Conservation (phyloP, 2,888 invertebrate genomes). For the Adineta ricciae region DNA sequence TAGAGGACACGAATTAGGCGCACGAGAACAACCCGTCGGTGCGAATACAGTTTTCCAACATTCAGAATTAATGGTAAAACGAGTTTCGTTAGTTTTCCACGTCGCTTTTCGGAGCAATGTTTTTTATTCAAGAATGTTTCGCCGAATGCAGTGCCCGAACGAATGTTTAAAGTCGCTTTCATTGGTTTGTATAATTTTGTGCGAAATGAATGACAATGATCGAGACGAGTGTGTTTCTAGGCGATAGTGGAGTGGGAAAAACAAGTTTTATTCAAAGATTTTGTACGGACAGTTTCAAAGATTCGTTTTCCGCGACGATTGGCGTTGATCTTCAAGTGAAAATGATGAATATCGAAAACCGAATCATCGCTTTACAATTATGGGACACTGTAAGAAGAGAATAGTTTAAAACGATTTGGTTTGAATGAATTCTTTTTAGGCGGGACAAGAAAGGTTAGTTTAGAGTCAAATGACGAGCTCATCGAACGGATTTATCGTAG, state of each 20-base stretch:
- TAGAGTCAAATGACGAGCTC: background rate
- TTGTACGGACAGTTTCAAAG: constrained; percentile 74
- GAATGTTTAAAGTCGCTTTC: constrained; percentile 55
- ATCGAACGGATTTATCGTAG: background rate
- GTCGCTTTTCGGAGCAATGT: background rate
- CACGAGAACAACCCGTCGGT: constrained; percentile 41
- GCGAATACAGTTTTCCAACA: constrained; percentile 36
- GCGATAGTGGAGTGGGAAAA: constrained; percentile 88
- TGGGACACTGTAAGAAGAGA: constrained; percentile 76
- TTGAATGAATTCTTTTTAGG: background rate
- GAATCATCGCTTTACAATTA: constrained; percentile 49
- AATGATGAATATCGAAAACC: constrained; percentile 46
- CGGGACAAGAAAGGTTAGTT: constrained; percentile 36
- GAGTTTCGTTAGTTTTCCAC: too few relatives aligned
- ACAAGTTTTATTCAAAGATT: constrained; percentile 89
- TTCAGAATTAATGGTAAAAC: constrained; percentile 16
- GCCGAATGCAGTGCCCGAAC: constrained; percentile 40
- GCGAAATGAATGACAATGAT: background rate
- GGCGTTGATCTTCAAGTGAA: constrained; percentile 57
- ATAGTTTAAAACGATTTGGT: background rate
- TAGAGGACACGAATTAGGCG: background rate
- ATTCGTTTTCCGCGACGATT: constrained; percentile 84
- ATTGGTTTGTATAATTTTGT: constrained; percentile 38
- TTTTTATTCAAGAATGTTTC: constrained; percentile 22
- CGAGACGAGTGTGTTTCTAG: constrained; percentile 36